Percentiles rank a stretch among this genome's conserved stretches.
Evolutionary conservation across 2,113 vertebrate genomes (phyloP).

Genomic region (Motacilla tschutschensis): DNA sequence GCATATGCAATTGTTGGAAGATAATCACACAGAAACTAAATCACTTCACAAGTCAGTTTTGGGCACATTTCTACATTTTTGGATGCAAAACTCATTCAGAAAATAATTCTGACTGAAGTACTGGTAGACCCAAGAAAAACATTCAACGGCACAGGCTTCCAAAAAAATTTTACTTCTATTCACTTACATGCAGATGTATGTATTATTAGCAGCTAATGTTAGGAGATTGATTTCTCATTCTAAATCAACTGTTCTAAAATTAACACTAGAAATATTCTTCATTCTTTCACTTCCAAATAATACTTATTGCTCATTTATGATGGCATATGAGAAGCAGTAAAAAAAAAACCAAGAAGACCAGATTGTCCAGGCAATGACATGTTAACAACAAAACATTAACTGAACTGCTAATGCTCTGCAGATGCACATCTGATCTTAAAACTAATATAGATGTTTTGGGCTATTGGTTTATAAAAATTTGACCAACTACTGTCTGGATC

Average conservation of each 20-base stretch:
- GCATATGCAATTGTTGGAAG: constrained; percentile 25
- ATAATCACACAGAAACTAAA: constrained; percentile 40
- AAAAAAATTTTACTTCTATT: constrained; percentile 4
- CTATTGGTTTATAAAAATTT: background rate
- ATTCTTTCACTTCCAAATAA: background rate
- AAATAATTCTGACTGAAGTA: constrained; percentile 42
- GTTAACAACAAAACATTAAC: constrained; percentile 8
- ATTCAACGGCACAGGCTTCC: background rate
- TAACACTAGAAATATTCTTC: background rate
- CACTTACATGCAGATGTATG: background rate
- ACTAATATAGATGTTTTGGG: background rate
- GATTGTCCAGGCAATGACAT: background rate
- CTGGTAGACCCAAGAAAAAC: constrained; percentile 32
- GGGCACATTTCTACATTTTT: constrained; percentile 44
- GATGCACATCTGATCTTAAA: background rate
- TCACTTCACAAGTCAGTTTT: constrained; percentile 37
- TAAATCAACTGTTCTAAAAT: background rate
- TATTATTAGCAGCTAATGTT: background rate
- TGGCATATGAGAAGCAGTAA: background rate
- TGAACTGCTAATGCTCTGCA: background rate
- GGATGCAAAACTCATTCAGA: constrained; percentile 52
- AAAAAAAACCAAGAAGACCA: background rate
- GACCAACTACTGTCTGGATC: background rate
- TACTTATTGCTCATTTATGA: background rate
- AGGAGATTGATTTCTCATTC: background rate